phyloP scores from a whole-genome alignment of 1,140 invertebrate genomes.

The Lysiphlebus fabarum region DNA sequence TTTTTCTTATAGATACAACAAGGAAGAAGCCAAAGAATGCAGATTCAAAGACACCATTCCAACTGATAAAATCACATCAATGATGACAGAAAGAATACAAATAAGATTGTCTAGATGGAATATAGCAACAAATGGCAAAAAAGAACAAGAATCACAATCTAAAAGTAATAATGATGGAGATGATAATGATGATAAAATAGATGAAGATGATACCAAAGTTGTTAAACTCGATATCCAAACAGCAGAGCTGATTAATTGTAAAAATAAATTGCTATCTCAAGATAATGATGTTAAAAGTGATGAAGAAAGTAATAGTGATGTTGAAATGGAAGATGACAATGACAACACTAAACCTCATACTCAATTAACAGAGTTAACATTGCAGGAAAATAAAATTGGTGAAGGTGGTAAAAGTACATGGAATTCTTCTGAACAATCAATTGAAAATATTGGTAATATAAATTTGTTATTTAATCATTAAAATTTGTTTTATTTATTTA shows the following conservation, averaged over 20 bases:
- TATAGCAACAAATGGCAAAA: slow-evolving; percentile 17
- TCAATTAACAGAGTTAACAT: too few species aligned
- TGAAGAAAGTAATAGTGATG: not conserved
- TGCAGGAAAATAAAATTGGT: slow-evolving; percentile 27
- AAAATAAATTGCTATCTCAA: too few species aligned
- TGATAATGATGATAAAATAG: slow-evolving; percentile 26
- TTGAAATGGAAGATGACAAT: slow-evolving; percentile 6
- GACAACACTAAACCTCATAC: too few species aligned
- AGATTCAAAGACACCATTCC: slow-evolving; percentile 44
- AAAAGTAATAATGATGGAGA: slow-evolving; percentile 6
- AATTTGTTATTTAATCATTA: slow-evolving; percentile 13
- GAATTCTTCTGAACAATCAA: slow-evolving; percentile 37
- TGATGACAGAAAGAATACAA: slow-evolving; percentile 43
- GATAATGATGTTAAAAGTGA: not conserved
- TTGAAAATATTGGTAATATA: slow-evolving; percentile 48
- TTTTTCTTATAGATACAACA: slow-evolving; percentile 41
- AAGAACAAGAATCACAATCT: slow-evolving; percentile 12
- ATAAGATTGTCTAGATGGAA: slow-evolving; percentile 46
- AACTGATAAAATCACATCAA: slow-evolving; percentile 42
- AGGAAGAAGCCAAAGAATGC: slow-evolving; percentile 28
- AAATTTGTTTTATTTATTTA: not conserved
- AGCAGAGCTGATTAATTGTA: slow-evolving; percentile 40
- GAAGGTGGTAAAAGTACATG: slow-evolving; percentile 47
- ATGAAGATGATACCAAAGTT: slow-evolving; percentile 28
- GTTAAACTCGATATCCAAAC: slow-evolving; percentile 37